Conservation (phyloP, 2,888 invertebrate species). For the Hyppa rectilinea region DNA sequence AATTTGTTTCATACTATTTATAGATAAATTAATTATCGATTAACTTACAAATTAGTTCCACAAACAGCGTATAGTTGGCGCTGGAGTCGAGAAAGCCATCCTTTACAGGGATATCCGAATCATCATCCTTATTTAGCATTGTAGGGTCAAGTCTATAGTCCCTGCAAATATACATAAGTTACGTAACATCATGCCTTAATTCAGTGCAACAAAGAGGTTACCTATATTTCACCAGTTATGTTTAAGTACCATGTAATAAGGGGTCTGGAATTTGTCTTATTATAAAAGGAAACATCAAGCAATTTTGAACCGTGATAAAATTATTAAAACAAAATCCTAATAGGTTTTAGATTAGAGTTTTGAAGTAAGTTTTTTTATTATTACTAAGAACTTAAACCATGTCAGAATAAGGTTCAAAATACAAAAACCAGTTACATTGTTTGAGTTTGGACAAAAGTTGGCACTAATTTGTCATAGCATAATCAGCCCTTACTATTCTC, state of each 20-base stretch:
- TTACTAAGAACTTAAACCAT: neutral
- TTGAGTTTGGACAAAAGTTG: neutral
- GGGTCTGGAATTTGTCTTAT: neutral
- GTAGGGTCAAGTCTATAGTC: slow-evolving; percentile 74
- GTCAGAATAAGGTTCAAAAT: neutral
- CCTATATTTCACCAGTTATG: neutral
- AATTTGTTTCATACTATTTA: neutral
- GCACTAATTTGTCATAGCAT: too few relatives aligned
- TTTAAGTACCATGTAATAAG: neutral
- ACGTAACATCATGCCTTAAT: neutral
- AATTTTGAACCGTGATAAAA: neutral
- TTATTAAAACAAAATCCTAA: neutral
- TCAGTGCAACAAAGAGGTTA: neutral
- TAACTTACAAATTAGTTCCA: slow-evolving; percentile 94
- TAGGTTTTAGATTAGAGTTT: too few relatives aligned
- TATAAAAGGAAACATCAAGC: neutral
- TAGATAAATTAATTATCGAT: neutral
- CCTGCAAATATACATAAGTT: slow-evolving; percentile 60
- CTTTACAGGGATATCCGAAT: slow-evolving; percentile 67
- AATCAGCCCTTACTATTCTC: too few relatives aligned
- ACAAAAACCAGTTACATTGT: neutral
- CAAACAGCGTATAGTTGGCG: slow-evolving; percentile 96
- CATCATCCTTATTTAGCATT: slow-evolving; percentile 71
- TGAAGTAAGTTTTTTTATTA: neutral
- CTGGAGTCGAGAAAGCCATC: slow-evolving; percentile 94